Conservation (phyloP, 2,888 invertebrate species). For the Apotomis capreana region DNA sequence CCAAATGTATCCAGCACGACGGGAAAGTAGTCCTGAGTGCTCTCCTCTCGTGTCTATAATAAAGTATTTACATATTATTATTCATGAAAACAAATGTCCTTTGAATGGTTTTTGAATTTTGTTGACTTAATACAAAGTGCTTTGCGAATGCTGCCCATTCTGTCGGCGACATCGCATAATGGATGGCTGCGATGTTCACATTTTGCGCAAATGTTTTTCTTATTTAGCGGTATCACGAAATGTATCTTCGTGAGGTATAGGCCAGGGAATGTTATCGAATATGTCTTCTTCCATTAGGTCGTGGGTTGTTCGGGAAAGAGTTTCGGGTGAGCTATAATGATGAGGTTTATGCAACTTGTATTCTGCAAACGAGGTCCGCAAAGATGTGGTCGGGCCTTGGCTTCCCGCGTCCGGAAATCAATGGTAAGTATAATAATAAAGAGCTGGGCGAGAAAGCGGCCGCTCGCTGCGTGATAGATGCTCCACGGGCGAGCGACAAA, state of each 20-base stretch:
- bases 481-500: conserved; percentile 73
- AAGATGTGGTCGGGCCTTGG: conserved; percentile 38
- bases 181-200: conserved; percentile 64
- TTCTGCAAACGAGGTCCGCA: conserved; percentile 3
- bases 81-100: conserved; percentile 80
- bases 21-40: conserved; percentile 47
- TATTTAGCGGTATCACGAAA: conserved; percentile 60
- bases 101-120: conserved; percentile 77
- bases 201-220: conserved; percentile 72
- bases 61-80: conserved; percentile 78
- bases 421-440: conserved; percentile 72
- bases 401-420: conserved; percentile 76
- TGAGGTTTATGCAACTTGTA: neutral
- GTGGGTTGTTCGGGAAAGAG: conserved; percentile 25
- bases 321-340: conserved; percentile 25
- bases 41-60: conserved; percentile 57
- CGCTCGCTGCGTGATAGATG: conserved; percentile 82
- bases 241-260: conserved; percentile 53
- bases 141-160: conserved; percentile 72
- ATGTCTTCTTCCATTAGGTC: conserved; percentile 40
- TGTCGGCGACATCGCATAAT: conserved; percentile 69
- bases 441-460: conserved; percentile 78
- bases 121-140: conserved; percentile 81
- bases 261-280: conserved; percentile 53
- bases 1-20: conserved; percentile 41